These are phyloP conservation scores for Myotis lucifugus DNA, from an alignment of 2,113 vertebrate genomes.

Conservation along the genomic window DNA sequence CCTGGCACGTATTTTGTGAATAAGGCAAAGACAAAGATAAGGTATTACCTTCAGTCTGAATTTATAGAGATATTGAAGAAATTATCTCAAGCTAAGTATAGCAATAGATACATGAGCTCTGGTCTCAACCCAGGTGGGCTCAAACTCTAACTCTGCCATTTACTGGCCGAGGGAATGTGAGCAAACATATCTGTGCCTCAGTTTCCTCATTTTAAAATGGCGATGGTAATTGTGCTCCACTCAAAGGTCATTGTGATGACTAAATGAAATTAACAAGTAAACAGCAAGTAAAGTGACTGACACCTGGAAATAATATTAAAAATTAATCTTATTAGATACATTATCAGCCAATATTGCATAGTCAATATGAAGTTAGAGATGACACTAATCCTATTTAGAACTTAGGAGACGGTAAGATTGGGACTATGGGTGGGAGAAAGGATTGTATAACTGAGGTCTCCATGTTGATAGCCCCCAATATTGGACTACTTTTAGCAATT, in stretches of 20 bases:
- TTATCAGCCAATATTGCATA: not conserved
- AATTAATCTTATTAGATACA: not conserved
- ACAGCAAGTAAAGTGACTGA: not conserved
- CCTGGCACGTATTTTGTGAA: not conserved
- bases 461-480: not conserved
- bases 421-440: not conserved
- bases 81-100: not conserved
- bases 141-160: not conserved
- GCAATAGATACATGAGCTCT: not conserved
- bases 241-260: not conserved
- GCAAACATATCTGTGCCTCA: not conserved
- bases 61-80: not conserved
- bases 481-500: not conserved
- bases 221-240: not conserved
- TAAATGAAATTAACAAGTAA: not conserved
- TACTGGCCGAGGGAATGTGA: not conserved
- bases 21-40: not conserved
- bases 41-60: not conserved
- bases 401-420: not conserved
- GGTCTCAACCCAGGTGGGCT: not conserved
- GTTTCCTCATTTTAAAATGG: not conserved
- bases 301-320: not conserved
- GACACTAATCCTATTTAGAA: not conserved
- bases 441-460: not conserved
- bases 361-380: constrained; percentile 1